phyloP scores from a whole-genome alignment of 2,113 vertebrate genomes.

The Rhinichthys klamathensis region DNA sequence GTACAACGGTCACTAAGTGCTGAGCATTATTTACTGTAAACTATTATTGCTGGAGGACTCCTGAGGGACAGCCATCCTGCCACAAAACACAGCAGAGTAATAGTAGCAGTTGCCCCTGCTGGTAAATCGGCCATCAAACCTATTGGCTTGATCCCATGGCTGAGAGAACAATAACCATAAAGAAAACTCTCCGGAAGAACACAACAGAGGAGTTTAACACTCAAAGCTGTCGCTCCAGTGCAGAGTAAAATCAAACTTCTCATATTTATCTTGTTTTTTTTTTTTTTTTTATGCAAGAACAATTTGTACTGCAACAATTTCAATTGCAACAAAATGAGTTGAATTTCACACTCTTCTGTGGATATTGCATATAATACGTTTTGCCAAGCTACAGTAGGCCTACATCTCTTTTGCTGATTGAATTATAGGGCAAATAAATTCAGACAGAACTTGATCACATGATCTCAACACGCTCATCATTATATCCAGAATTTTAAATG shows the following conservation, averaged over 20 bases:
- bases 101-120: neutral
- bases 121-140: neutral
- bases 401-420: neutral
- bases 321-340: too few species aligned
- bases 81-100: neutral
- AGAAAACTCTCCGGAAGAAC: neutral
- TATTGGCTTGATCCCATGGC: neutral
- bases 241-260: neutral
- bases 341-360: neutral
- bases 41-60: neutral
- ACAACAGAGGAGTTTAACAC: too few species aligned
- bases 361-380: neutral
- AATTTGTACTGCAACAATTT: neutral
- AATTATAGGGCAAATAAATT: neutral
- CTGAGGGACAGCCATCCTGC: neutral
- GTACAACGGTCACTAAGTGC: neutral
- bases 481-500: too few species aligned
- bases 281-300: neutral
- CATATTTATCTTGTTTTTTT: neutral
- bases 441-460: neutral
- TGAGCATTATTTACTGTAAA: constrained; percentile 9
- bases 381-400: neutral
- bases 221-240: too few species aligned
- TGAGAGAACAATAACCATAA: neutral
- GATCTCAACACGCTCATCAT: too few species aligned